Evolutionary conservation across 2,113 vertebrate species (phyloP), one percentile per base, ranked within the genome.

Genomic region (Haplotaxodon microlepis): DNA sequence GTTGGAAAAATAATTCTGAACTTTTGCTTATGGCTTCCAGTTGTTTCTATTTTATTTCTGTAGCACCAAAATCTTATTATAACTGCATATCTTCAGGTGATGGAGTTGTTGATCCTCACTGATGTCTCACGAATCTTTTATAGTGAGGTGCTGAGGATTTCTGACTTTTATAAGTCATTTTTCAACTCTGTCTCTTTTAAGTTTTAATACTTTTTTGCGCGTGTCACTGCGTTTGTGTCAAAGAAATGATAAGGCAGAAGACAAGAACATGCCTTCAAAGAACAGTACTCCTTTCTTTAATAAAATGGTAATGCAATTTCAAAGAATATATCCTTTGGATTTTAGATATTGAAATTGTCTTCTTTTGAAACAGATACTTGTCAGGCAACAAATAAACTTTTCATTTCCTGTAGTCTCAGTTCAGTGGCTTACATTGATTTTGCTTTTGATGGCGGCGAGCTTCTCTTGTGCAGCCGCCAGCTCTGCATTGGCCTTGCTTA

Each of bases 401-500:
- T 88, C 66, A 88, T 93, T 85, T 83, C 69, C 84, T 66, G 29
- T 34, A 4, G 71, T 31, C 27, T 47, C 27, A 31, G 36, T 84
- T 24, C 4, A 6, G 17, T 19, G 34, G 16, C 98, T 98, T 94
- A 99, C 99, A 0, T 96, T 83, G 31, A 99, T 98, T 94, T 99
- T 99, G 92, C 92, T 93, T 94, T 98, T 99, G 94, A 99, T 97
- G 86, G 81, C 83, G 1, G 95, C 61, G 76, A 99, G 96, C 84
- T 99, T 99, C 80, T 98, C 97, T 94, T 98, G 97, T 38, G 99
- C 98, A 0, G 97, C 93, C 0, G 95, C 96, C 85, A 99, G 97
- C 63, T 99, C 99, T 0, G 93, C 69, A 3, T 98, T 98, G 89
- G 98, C 98, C 92, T 96, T 97, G 92, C 61, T 95, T 38, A 99